Evolutionary conservation across 2,888 invertebrate species (phyloP).

Genomic region (Drosophila cognata): DNA sequence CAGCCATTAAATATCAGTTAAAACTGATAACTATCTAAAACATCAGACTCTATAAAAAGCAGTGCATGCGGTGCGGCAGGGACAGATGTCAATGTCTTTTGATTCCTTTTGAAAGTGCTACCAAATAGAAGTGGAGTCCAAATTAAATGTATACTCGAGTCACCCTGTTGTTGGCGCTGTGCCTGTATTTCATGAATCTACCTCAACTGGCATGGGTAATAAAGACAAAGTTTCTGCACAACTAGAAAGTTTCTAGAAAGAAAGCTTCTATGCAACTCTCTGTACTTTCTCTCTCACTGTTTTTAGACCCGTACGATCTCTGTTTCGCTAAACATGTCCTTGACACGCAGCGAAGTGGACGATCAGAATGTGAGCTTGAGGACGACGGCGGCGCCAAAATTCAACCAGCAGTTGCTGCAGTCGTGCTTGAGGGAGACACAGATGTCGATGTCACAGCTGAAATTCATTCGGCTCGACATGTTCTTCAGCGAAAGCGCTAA

Average conservation of each 20-base stretch:
- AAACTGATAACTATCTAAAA: neutral
- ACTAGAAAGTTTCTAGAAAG: neutral
- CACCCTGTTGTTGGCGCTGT: slow-evolving; percentile 30
- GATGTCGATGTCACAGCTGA: slow-evolving; percentile 78
- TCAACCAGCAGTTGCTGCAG: slow-evolving; percentile 66
- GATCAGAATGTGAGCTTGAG: slow-evolving; percentile 36
- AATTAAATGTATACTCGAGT: slow-evolving; percentile 42
- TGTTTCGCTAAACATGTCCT: slow-evolving; percentile 72
- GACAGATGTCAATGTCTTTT: slow-evolving; percentile 9
- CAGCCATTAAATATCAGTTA: slow-evolving; percentile 52
- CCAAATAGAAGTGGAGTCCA: neutral
- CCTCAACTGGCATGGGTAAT: slow-evolving; percentile 61
- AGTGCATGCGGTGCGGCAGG: neutral
- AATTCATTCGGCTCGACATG: slow-evolving; percentile 68
- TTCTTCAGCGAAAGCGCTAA: slow-evolving; percentile 54
- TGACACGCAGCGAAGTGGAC: slow-evolving; percentile 60
- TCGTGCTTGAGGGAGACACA: slow-evolving; percentile 78
- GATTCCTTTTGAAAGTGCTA: slow-evolving; percentile 2
- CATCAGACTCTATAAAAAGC: slow-evolving; percentile 48
- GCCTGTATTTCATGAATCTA: slow-evolving; percentile 41
- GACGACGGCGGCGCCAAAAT: slow-evolving; percentile 2
- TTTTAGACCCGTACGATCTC: slow-evolving; percentile 65
- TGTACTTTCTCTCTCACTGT: neutral
- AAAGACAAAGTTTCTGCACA: neutral
- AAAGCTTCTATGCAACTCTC: neutral